phyloP scores from a whole-genome alignment of 2,797 vertebrate genomes.

The Rhodeus uyekii region DNA sequence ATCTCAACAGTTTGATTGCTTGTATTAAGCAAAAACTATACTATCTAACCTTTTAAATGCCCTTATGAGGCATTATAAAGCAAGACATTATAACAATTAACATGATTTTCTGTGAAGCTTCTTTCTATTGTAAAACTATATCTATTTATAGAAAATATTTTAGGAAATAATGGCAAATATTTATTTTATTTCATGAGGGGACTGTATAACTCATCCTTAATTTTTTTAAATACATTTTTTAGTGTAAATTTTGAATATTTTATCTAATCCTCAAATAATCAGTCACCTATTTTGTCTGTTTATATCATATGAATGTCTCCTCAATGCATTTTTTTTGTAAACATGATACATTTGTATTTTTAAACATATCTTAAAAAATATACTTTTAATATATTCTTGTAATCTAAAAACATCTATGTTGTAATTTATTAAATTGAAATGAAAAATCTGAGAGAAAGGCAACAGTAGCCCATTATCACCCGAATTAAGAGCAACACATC shows the following conservation, averaged over 20 bases:
- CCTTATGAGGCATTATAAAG: background rate
- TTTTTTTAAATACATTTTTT: background rate
- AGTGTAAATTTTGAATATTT: background rate
- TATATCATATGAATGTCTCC: background rate
- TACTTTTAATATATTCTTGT: background rate
- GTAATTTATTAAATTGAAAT: background rate
- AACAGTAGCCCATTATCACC: conserved; percentile 8
- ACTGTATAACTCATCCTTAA: background rate
- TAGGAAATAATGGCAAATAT: background rate
- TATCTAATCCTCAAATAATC: background rate
- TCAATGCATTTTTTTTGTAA: no score
- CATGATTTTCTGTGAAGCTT: background rate
- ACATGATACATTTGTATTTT: no score
- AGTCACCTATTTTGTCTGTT: background rate
- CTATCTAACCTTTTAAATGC: background rate
- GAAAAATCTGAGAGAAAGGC: background rate
- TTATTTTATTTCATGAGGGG: background rate
- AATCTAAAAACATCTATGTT: background rate
- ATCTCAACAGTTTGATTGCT: background rate
- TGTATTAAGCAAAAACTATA: background rate
- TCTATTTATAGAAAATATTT: no score
- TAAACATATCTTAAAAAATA: no score
- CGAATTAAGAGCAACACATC: conserved; percentile 32
- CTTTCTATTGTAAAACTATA: background rate
- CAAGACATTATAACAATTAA: background rate